Evolutionary conservation across 2,113 vertebrate species (phyloP).

Genomic region (Himantopus leucocephalus): DNA sequence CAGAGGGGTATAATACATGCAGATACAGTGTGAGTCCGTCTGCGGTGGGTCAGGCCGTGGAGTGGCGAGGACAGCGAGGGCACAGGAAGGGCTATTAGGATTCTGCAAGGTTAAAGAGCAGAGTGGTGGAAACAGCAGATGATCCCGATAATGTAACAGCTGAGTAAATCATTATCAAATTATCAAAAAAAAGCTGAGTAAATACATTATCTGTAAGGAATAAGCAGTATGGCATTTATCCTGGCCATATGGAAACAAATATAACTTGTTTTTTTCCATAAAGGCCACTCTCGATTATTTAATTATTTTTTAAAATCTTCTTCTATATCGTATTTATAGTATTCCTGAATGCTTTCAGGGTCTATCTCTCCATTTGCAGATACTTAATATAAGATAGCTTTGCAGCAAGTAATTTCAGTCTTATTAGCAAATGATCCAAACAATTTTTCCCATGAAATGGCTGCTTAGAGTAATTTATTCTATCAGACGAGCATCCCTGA

Average conservation of each 20-base stretch:
- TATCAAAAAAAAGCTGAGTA: not conserved
- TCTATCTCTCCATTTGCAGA: not conserved
- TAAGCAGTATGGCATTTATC: slow-evolving; percentile 33
- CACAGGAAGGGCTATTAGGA: not conserved
- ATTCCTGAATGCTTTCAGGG: not conserved
- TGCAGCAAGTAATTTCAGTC: not conserved
- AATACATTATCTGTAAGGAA: slow-evolving; percentile 26
- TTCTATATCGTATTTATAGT: slow-evolving; percentile 41
- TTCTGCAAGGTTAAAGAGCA: not conserved
- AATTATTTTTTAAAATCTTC: not conserved
- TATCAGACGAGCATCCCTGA: not conserved
- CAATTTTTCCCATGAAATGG: not conserved
- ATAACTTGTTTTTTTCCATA: slow-evolving; percentile 40
- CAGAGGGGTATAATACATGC: not conserved
- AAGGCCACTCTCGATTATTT: slow-evolving; percentile 34
- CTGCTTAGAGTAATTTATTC: not conserved
- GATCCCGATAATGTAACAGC: not conserved
- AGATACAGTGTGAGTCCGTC: accelerated
- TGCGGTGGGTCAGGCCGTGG: not conserved
- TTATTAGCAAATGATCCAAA: not conserved
- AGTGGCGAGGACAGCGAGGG: not conserved
- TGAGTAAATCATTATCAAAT: not conserved
- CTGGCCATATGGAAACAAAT: slow-evolving; percentile 64
- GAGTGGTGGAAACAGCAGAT: not conserved
- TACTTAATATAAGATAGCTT: not conserved